phyloP scores from a whole-genome alignment of 2,797 vertebrate species.

The Yasuhikotakia modesta region DNA sequence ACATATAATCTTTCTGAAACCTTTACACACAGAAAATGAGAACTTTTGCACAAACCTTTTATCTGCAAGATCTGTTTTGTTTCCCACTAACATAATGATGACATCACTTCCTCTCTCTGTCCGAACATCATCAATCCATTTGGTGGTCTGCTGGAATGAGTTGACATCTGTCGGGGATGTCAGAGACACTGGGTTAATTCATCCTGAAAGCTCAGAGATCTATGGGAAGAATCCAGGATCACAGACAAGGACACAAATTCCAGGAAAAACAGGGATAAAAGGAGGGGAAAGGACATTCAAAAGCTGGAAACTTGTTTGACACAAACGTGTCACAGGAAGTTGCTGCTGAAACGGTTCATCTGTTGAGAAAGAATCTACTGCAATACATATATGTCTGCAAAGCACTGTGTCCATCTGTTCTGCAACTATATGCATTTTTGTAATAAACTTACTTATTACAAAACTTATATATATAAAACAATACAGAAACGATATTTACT shows the following conservation, averaged over 20 bases:
- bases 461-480: too few relatives aligned
- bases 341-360: neutral
- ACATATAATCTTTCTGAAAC: too few relatives aligned
- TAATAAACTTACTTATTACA: too few relatives aligned
- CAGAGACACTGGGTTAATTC: conserved; percentile 11
- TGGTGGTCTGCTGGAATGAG: conserved; percentile 91
- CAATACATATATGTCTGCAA: too few relatives aligned
- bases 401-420: neutral
- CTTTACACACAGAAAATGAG: too few relatives aligned
- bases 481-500: too few relatives aligned
- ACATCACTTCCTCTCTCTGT: conserved; percentile 89
- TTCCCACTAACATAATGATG: conserved; percentile 91
- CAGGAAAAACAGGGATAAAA: conserved; percentile 20
- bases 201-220: neutral
- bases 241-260: neutral
- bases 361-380: conserved; percentile 8
- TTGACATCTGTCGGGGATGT: conserved; percentile 80
- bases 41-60: conserved; percentile 81
- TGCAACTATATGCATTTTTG: too few relatives aligned
- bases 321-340: conserved; percentile 12
- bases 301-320: conserved; percentile 14
- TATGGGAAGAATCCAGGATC: conserved; percentile 21
- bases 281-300: conserved; percentile 13
- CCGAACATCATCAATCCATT: conserved; percentile 91
- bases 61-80: conserved; percentile 91